A percentile compares a stretch with the other conserved stretches of the same genome.
Conservation (phyloP, 2,888 invertebrate genomes). For the Lottia scabra region DNA sequence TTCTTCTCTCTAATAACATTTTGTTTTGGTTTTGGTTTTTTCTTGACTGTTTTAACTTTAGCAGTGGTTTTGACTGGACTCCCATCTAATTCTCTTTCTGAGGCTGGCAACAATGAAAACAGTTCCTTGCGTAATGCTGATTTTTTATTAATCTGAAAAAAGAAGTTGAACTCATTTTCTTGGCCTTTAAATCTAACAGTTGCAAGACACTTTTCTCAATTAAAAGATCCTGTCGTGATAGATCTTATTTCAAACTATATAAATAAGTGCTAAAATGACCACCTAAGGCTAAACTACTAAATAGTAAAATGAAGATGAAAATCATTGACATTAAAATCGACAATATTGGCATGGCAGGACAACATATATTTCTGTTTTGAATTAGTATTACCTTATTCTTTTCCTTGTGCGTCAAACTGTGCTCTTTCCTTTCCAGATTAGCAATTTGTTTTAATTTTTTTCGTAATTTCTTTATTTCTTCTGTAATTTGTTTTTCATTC, state of each 20-base stretch:
- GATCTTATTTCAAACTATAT: too few relatives aligned
- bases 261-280: too few relatives aligned
- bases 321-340: background rate
- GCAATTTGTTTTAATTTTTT: slow-evolving; percentile 62
- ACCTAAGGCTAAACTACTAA: too few relatives aligned
- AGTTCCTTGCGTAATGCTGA: slow-evolving; percentile 35
- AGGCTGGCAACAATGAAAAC: slow-evolving; percentile 25
- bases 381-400: slow-evolving; percentile 42
- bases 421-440: slow-evolving; percentile 52
- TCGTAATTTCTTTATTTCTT: slow-evolving; percentile 51
- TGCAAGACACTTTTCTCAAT: too few relatives aligned
- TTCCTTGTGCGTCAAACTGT: slow-evolving; percentile 53
- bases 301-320: too few relatives aligned
- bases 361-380: too few relatives aligned
- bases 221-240: too few relatives aligned
- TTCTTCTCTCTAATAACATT: background rate
- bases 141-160: slow-evolving; percentile 41
- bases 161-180: too few relatives aligned
- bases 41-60: background rate
- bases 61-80: background rate
- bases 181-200: too few relatives aligned
- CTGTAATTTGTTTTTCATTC: background rate
- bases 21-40: background rate
- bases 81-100: slow-evolving; percentile 6
- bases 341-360: too few relatives aligned